phyloP scores from a whole-genome alignment of 2,113 vertebrate species.

The Aphelocoma coerulescens region DNA sequence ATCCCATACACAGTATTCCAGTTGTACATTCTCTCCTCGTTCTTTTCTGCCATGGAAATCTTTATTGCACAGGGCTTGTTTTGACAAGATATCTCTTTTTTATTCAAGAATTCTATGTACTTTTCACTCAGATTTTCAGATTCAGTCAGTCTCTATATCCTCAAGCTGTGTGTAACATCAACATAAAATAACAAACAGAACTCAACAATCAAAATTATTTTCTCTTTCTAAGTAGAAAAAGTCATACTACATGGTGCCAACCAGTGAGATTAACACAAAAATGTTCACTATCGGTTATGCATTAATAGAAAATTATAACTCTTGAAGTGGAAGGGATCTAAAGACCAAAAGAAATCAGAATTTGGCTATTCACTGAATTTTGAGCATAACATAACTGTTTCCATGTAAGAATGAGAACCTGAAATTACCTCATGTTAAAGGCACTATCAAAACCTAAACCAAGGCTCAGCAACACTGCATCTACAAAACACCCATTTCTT shows the following conservation, averaged over 20 bases:
- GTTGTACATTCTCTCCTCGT: neutral
- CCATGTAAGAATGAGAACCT: neutral
- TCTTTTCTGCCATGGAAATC: neutral
- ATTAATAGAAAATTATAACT: neutral
- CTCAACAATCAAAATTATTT: neutral
- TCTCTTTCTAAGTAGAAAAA: neutral
- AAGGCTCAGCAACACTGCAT: neutral
- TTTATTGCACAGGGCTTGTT: neutral
- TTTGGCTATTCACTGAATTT: neutral
- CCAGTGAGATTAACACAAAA: neutral
- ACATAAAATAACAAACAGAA: neutral
- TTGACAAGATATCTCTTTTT: neutral
- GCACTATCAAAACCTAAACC: neutral
- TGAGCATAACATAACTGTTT: neutral
- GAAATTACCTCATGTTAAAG: neutral
- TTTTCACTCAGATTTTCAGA: neutral
- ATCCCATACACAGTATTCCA: neutral
- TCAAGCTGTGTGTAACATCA: neutral
- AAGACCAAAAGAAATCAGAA: neutral
- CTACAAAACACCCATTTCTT: neutral
- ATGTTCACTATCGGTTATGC: neutral
- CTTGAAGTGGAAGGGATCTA: neutral
- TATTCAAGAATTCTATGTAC: neutral
- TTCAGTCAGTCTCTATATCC: neutral
- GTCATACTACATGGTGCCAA: neutral